Evolutionary conservation across 1,140 invertebrate genomes (phyloP).

Genomic region (Temnothorax longispinosus): DNA sequence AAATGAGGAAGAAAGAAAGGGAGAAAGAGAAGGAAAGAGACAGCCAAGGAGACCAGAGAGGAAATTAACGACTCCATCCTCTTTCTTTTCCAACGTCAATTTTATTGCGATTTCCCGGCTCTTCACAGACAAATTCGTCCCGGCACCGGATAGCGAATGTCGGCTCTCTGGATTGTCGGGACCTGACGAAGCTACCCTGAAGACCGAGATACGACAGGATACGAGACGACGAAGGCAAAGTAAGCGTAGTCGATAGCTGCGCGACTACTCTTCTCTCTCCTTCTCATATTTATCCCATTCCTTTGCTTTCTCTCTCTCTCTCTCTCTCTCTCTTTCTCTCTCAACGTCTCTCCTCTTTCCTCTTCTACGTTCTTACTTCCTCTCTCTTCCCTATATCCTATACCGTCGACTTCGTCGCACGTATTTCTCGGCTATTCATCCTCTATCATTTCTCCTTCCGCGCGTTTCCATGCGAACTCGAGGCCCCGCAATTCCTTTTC

Average conservation of each 20-base stretch:
- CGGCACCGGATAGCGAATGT: slow-evolving; percentile 52
- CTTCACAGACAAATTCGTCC: slow-evolving; percentile 44
- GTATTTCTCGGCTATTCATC: slow-evolving; percentile 21
- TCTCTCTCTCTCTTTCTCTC: slow-evolving; percentile 1
- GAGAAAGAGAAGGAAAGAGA: slow-evolving; percentile 8
- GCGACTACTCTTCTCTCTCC: neutral
- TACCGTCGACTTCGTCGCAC: neutral
- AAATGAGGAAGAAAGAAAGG: neutral
- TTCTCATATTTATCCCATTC: neutral
- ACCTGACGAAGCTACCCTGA: slow-evolving; percentile 42
- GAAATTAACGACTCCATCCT: slow-evolving; percentile 75
- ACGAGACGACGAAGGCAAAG: slow-evolving; percentile 47
- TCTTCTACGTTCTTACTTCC: neutral
- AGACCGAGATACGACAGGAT: slow-evolving; percentile 48
- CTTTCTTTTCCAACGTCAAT: slow-evolving; percentile 72
- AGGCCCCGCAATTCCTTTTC: slow-evolving; percentile 47
- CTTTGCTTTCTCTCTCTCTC: slow-evolving; percentile 16
- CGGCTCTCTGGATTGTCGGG: slow-evolving; percentile 60
- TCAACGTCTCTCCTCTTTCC: slow-evolving; percentile 17
- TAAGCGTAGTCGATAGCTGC: slow-evolving; percentile 63
- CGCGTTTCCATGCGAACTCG: slow-evolving; percentile 55
- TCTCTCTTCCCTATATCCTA: neutral
- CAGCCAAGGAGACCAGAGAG: slow-evolving; percentile 47
- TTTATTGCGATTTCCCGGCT: slow-evolving; percentile 70
- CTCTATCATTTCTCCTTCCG: slow-evolving; percentile 24